Percentiles rank a stretch among this genome's conserved stretches.
Evolutionary conservation across 2,797 vertebrate genomes (phyloP).

Genomic region (Cryptoprocta ferox): DNA sequence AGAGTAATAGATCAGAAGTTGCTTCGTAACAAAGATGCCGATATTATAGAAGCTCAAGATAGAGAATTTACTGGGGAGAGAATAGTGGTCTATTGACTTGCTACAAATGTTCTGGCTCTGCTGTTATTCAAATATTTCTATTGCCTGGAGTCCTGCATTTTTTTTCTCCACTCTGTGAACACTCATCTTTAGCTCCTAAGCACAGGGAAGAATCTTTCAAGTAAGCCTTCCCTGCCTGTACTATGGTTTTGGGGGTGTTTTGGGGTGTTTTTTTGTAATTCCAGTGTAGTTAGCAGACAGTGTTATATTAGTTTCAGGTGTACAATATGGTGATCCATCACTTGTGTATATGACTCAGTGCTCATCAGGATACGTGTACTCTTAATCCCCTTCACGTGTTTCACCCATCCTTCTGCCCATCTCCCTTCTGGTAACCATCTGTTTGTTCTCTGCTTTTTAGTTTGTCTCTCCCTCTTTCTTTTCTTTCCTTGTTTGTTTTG

Average conservation of each 20-base stretch:
- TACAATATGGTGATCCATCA: not conserved
- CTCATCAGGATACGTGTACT: not conserved
- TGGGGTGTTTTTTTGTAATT: not conserved
- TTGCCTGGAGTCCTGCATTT: not conserved
- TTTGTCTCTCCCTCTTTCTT: not conserved
- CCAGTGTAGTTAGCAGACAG: not conserved
- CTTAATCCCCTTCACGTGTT: not conserved
- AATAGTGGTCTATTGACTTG: conserved; percentile 33
- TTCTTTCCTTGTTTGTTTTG: not conserved
- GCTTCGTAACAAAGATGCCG: conserved; percentile 52
- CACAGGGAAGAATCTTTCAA: not conserved
- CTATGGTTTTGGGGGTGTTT: not conserved
- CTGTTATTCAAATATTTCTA: conserved; percentile 53
- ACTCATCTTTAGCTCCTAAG: not conserved
- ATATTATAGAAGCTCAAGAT: conserved; percentile 41
- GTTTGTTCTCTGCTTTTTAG: not conserved
- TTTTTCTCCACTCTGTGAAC: not conserved
- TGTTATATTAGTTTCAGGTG: not conserved
- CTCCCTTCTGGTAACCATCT: not conserved
- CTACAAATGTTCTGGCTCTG: conserved; percentile 16
- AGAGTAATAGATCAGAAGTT: conserved; percentile 50
- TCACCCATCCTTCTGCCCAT: not conserved
- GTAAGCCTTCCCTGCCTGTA: not conserved
- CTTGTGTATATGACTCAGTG: not conserved
- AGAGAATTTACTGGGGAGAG: conserved; percentile 55